Conservation (phyloP, 2,888 invertebrate species). For the Cataglyphis cursor region DNA sequence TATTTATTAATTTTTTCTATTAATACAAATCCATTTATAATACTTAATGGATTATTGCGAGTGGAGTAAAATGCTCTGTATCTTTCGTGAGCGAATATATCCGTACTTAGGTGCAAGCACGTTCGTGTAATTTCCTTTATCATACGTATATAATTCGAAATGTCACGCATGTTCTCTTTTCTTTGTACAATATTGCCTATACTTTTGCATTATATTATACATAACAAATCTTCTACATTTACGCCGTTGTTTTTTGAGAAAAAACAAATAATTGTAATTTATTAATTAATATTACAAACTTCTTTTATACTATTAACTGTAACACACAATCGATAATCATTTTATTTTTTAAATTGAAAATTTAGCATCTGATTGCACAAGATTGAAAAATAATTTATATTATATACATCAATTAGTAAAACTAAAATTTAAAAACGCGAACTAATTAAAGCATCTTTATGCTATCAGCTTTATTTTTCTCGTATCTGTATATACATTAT, state of each 20-base stretch:
- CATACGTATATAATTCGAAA: conserved; percentile 1
- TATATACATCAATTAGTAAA: background rate
- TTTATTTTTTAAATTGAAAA: background rate
- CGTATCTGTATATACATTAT: background rate
- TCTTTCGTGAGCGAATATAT: background rate
- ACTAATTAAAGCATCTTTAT: background rate
- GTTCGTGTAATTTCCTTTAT: conserved; percentile 55
- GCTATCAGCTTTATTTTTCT: background rate
- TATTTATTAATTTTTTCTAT: background rate
- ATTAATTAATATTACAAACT: background rate
- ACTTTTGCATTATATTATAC: background rate
- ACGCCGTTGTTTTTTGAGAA: background rate
- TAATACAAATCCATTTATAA: background rate
- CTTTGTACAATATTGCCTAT: background rate
- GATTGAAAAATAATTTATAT: background rate
- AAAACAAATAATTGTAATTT: conserved; percentile 8
- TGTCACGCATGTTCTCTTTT: background rate
- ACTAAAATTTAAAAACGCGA: background rate
- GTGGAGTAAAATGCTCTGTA: background rate
- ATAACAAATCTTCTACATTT: background rate
- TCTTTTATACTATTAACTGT: background rate
- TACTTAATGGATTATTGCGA: conserved; percentile 2
- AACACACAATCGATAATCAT: too few species aligned
- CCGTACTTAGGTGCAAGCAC: conserved; percentile 64
- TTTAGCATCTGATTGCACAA: background rate